phyloP scores from a whole-genome alignment of 2,888 invertebrate species.

The Dryomyza anilis region DNA sequence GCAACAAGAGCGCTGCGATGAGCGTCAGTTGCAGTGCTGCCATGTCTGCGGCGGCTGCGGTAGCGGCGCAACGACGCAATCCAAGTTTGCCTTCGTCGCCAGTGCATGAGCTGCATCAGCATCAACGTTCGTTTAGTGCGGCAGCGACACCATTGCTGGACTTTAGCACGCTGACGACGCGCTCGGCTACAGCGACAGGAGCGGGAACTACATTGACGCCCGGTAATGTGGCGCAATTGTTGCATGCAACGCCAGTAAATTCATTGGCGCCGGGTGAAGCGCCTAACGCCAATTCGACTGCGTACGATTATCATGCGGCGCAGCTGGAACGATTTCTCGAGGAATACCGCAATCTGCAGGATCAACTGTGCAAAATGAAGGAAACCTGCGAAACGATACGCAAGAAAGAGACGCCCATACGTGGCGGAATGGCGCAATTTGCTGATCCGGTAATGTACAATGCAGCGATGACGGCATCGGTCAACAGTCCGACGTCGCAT shows the following conservation, averaged over 20 bases:
- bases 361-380: conserved; percentile 80
- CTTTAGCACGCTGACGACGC: conserved; percentile 50
- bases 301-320: conserved; percentile 79
- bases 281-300: conserved; percentile 63
- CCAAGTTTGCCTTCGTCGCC: conserved; percentile 73
- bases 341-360: conserved; percentile 77
- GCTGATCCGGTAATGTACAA: conserved; percentile 62
- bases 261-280: conserved; percentile 23
- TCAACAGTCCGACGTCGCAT: conserved; percentile 43
- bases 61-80: conserved; percentile 55
- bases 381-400: conserved; percentile 75
- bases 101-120: conserved; percentile 58
- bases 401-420: conserved; percentile 59
- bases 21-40: conserved; percentile 22
- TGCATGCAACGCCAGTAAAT: conserved; percentile 25
- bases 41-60: conserved; percentile 24
- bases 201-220: conserved; percentile 31
- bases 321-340: conserved; percentile 80
- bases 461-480: conserved; percentile 45
- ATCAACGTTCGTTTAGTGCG: conserved; percentile 58
- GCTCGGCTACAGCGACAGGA: conserved; percentile 47
- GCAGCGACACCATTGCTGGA: conserved; percentile 58
- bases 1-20: neutral
- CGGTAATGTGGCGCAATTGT: too few relatives aligned
- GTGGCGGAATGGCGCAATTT: conserved; percentile 54